phyloP scores from a whole-genome alignment of 2,888 invertebrate genomes.

The Pedicia rivosa region DNA sequence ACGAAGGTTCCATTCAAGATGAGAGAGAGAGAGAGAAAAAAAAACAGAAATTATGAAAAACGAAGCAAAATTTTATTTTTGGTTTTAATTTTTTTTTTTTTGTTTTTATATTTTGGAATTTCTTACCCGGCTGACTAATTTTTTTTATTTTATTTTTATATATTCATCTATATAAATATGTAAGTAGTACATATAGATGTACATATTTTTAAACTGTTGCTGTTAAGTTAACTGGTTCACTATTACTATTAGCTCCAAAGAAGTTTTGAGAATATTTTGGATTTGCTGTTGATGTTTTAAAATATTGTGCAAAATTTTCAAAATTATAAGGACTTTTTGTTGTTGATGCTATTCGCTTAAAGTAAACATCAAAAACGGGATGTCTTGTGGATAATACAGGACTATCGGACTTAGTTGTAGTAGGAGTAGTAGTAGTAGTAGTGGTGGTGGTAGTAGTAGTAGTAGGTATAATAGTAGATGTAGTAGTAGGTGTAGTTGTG shows the following conservation, averaged over 20 bases:
- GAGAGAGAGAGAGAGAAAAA: too few species aligned
- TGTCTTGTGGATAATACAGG: constrained; percentile 14
- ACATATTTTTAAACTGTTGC: constrained; percentile 7
- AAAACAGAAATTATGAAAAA: too few species aligned
- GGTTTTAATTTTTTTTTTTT: too few species aligned
- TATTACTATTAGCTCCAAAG: constrained; percentile 29
- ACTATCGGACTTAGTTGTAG: constrained; percentile 22
- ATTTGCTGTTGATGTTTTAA: constrained; percentile 11
- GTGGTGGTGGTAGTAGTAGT: constrained; percentile 3
- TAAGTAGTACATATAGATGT: background rate
- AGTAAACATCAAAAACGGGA: constrained; percentile 25
- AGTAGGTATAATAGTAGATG: constrained; percentile 3
- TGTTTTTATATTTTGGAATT: too few species aligned
- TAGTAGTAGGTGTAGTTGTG: constrained; percentile 4
- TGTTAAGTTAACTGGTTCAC: constrained; percentile 19
- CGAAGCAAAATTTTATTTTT: too few species aligned
- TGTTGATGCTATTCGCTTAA: constrained; percentile 32
- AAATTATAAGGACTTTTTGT: constrained; percentile 39
- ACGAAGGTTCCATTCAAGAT: too few species aligned
- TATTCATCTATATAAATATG: background rate
- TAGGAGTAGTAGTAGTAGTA: constrained; percentile 14
- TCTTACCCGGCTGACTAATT: too few species aligned
- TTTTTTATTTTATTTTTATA: too few species aligned
- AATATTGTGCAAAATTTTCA: constrained; percentile 25
- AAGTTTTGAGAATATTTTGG: constrained; percentile 35